phyloP scores from a whole-genome alignment of 2,113 vertebrate genomes.

The Phylloscopus trochilus region DNA sequence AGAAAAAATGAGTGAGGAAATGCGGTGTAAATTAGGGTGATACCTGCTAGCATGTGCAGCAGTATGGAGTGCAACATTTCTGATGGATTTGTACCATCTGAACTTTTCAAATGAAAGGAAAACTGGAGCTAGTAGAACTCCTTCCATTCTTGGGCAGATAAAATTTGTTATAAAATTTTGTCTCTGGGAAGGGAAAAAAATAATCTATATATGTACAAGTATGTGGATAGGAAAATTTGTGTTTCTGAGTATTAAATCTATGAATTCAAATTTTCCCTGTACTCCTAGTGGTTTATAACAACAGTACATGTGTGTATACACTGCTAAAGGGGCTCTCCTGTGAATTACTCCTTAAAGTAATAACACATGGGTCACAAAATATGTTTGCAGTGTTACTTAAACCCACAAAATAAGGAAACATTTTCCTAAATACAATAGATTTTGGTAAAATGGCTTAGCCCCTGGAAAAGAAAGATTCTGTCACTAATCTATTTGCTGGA shows the following conservation, averaged over 20 bases:
- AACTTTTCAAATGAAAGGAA: background rate
- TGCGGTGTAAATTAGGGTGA: conserved; percentile 42
- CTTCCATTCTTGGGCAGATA: background rate
- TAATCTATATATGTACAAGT: background rate
- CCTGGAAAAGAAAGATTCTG: background rate
- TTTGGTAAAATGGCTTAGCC: background rate
- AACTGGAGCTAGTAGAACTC: background rate
- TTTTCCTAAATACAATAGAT: background rate
- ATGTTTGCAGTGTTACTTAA: background rate
- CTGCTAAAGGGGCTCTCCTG: background rate
- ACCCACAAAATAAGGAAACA: background rate
- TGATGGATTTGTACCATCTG: background rate
- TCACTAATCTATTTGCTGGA: background rate
- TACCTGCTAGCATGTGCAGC: background rate
- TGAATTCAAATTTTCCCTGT: background rate
- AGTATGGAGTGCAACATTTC: background rate
- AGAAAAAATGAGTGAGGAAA: conserved; percentile 7
- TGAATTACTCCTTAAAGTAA: background rate
- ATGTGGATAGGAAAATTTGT: background rate
- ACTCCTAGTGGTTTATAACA: background rate
- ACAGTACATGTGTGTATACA: background rate
- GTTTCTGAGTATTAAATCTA: background rate
- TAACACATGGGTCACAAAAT: background rate
- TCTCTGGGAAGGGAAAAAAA: background rate
- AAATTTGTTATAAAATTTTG: background rate